These are phyloP conservation scores for Actinostola sp. DNA, from an alignment of 92 coral and sea anemone genomes.

Conservation along the genomic window DNA sequence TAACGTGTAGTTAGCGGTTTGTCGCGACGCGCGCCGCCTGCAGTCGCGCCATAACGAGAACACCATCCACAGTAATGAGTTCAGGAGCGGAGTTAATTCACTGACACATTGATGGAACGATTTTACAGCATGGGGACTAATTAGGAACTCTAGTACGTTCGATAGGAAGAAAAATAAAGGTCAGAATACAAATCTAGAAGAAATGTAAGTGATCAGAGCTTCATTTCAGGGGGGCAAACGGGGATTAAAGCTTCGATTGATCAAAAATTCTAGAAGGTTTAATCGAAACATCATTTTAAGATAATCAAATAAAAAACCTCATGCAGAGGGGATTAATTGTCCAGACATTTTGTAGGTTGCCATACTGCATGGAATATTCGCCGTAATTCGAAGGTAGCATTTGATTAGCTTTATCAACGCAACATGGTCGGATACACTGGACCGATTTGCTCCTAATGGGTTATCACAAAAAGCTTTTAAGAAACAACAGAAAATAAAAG, in stretches of 20 bases:
- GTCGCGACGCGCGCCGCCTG: too few relatives aligned
- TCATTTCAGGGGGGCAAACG: neutral
- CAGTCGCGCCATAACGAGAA: too few relatives aligned
- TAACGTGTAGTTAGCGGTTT: too few relatives aligned
- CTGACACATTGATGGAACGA: too few relatives aligned
- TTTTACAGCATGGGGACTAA: too few relatives aligned
- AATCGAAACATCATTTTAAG: neutral
- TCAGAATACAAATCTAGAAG: constrained; percentile 13
- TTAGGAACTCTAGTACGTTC: too few relatives aligned
- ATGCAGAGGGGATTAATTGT: neutral
- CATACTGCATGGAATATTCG: neutral
- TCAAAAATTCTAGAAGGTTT: constrained; percentile 2
- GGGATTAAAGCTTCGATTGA: neutral
- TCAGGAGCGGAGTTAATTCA: too few relatives aligned
- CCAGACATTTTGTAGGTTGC: too few relatives aligned
- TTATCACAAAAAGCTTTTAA: constrained; percentile 11
- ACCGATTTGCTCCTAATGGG: constrained; percentile 14
- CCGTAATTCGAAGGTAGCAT: neutral
- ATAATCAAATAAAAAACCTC: neutral
- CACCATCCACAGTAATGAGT: too few relatives aligned
- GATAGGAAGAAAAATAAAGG: too few relatives aligned
- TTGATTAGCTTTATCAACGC: constrained; percentile 14
- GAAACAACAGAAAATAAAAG: constrained; percentile 9
- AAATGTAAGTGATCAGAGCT: neutral
- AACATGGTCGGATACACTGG: constrained; percentile 2